A percentile compares a stretch with the other conserved stretches of the same genome.
Evolutionary conservation across 2,888 invertebrate genomes (phyloP).

Genomic region (Luffia ferchaultella): DNA sequence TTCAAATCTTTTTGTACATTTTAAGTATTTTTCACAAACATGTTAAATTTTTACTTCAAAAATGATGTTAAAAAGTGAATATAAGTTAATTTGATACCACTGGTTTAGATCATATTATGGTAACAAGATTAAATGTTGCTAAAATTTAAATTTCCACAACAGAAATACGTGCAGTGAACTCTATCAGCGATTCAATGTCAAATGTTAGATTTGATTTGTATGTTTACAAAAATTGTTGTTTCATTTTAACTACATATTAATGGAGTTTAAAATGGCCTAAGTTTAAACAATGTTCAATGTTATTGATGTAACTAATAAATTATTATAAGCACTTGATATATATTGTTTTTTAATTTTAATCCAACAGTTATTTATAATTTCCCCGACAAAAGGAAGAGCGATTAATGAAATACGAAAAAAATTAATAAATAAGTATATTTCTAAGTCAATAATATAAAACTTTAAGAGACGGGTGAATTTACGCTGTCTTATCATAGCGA

Average conservation of each 20-base stretch:
- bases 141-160: too few relatives aligned
- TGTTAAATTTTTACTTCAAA: too few relatives aligned
- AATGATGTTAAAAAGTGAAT: too few relatives aligned
- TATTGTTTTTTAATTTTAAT: neutral
- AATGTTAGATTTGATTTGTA: neutral
- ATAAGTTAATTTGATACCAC: too few relatives aligned
- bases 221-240: neutral
- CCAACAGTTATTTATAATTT: neutral
- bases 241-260: neutral
- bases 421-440: constrained; percentile 66
- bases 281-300: neutral
- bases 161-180: too few relatives aligned
- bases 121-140: too few relatives aligned
- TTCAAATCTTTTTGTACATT: too few relatives aligned
- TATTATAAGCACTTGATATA: neutral
- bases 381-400: neutral
- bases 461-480: constrained; percentile 66
- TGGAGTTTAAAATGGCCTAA: neutral
- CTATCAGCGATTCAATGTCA: neutral
- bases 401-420: neutral
- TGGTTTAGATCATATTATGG: too few relatives aligned
- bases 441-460: constrained; percentile 66
- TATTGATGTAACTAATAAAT: neutral
- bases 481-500: constrained; percentile 54
- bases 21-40: too few relatives aligned